Conservation (phyloP, 2,888 invertebrate species). For the Rosalia funebris region DNA sequence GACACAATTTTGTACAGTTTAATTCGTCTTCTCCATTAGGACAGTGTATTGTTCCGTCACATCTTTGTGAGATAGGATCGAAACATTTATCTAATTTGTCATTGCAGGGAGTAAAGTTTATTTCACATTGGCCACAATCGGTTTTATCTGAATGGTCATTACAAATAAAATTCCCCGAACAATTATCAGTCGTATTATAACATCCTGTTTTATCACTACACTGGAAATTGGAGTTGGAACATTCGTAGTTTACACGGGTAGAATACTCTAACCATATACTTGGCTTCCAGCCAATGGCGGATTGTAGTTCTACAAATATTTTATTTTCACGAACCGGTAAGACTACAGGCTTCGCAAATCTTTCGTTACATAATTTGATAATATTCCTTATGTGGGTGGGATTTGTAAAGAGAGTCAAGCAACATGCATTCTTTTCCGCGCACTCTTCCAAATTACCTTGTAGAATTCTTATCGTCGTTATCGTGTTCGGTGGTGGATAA, state of each 20-base stretch:
- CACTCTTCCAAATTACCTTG: conserved; percentile 15
- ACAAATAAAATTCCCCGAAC: conserved; percentile 28
- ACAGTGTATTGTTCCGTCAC: conserved; percentile 34
- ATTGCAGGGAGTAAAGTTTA: conserved; percentile 28
- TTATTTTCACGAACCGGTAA: conserved; percentile 27
- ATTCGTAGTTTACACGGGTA: conserved; percentile 25
- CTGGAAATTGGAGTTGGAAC: conserved; percentile 30
- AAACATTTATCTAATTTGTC: conserved; percentile 18
- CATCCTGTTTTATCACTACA: conserved; percentile 36
- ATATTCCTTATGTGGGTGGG: conserved; percentile 1
- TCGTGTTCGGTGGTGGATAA: conserved; percentile 21
- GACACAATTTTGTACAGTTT: conserved; percentile 33
- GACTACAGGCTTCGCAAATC: conserved; percentile 9
- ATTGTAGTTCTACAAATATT: conserved; percentile 8
- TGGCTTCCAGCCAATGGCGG: not conserved
- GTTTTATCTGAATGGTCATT: conserved; percentile 35
- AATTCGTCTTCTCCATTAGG: conserved; percentile 37
- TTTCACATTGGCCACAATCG: conserved; percentile 29
- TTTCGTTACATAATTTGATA: conserved; percentile 23
- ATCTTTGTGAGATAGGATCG: conserved; percentile 20
- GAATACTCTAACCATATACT: conserved; percentile 26
- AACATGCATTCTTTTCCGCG: conserved; percentile 5
- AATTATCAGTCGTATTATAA: conserved; percentile 31
- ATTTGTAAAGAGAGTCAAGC: conserved; percentile 24
- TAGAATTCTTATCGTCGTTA: conserved; percentile 33